Base-by-base conservation (phyloP, 2,888 invertebrate species). In the Pandemis corylana region DNA sequence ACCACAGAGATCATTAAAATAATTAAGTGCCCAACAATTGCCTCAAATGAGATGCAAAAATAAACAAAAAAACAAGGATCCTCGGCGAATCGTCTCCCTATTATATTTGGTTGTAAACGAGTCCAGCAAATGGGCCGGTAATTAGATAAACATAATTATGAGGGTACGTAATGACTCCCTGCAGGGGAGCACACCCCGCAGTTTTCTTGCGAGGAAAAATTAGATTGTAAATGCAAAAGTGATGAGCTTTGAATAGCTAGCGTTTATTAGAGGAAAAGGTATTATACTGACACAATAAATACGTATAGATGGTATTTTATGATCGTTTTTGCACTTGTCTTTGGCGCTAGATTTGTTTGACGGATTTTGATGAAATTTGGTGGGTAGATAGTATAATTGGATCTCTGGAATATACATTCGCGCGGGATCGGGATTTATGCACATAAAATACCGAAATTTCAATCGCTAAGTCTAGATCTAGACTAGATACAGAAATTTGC, bases 71-170 rank as follows among this genome's bases (percentile, higher is more conserved):
- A 15, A n/a, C 28, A 36, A 36, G 28, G 28, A 67, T 6, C 13
- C 70, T 3, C 59, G 6, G 51, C n/a, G 9, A 67, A 67, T 67
- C n/a, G 51, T n/a, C 28, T 9, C 53, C 13, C 49, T 28, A 66
- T 67, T 53, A 53, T 67, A 36, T 53, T 67, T 6, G 53, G 67
- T 36, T 53, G 67, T 53, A 51, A 66, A 66, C n/a, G 66, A 49
- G 46, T 20, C 9, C 59, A n/a, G 13, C 65, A 61, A n/a, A 62
- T 62, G 62, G 65, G 20, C 4, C 41, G 13, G 67, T 82, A 82
- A 84, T 84, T 83, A 84, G 80, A 83, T 82, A 80, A 80, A 80
- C 79, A 77, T 81, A 78, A 80, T 78, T 70, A 75, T 75, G 76
- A 77, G 78, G 73, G 59, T 5, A 41, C 56, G 72, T 13, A 77